Evolutionary conservation across 2,113 vertebrate genomes (phyloP), one percentile per base, ranked within the genome.

Genomic region (Cheilinus undulatus): DNA sequence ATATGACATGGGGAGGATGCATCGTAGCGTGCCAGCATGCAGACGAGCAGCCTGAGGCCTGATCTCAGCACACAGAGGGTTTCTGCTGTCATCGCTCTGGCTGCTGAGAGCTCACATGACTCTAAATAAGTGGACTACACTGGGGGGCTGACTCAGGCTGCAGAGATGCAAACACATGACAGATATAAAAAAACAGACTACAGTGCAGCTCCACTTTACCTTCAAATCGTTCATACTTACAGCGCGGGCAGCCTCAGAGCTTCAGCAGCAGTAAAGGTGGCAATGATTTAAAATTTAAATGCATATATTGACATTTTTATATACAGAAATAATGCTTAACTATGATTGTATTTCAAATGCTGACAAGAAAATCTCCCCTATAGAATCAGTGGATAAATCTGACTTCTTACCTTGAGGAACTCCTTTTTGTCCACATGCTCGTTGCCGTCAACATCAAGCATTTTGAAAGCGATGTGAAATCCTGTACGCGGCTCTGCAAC

Each of bases 391-490:
- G 3, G 5, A 19, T 19, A 7, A 15, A 15, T 42, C 42, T 28
- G 10, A 66, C 10, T 0, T 70, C 92, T 87, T 93, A 99, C 98
- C 95, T 95, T 98, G 59, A 96, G 93, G 85, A 99, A 99, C 73
- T 99, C 97, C 82, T 94, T 98, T 83, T 93, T 96, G 88, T 99
- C 98, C 86, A 99, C 96, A 32, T 95, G 97, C 79, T 97, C 96
- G 80, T 99, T 96, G 59, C 96, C 96, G 86, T 99, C 98, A 57
- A 93, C 68, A 82, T 99, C 98, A 43, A 99, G 92, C 98, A 99
- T 99, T 93, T 97, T 95, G 93, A 99, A 99, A 81, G 97, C 97
- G 74, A 99, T 97, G 43, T 95, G 94, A 92, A 99, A 98, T 75
- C 97, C 97, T 54, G 95, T 96, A 56, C 80, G 91, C 0, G 97